These are phyloP conservation scores for Alethe castanea DNA, from an alignment of 2,113 vertebrate species.

Conservation along the genomic window DNA sequence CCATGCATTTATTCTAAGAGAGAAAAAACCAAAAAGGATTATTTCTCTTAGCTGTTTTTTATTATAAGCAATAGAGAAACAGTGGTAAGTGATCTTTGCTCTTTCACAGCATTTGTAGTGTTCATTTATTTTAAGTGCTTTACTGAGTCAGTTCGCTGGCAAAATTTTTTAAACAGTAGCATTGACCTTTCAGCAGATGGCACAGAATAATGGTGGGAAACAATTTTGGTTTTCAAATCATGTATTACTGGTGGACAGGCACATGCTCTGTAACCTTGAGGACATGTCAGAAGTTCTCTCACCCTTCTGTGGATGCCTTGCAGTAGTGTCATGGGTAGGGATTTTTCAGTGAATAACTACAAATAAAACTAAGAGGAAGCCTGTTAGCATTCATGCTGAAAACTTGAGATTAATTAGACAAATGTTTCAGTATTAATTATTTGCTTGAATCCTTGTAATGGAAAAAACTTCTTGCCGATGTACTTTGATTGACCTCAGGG, in stretches of 20 bases:
- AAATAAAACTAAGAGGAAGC: neutral
- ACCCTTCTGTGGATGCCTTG: neutral
- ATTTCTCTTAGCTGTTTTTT: neutral
- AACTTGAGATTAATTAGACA: slow-evolving; percentile 14
- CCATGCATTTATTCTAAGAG: slow-evolving; percentile 29
- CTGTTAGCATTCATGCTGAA: neutral
- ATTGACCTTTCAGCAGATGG: neutral
- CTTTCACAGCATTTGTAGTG: neutral
- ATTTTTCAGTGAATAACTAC: neutral
- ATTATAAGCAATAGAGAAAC: neutral
- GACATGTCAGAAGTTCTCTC: neutral
- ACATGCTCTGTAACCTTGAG: neutral
- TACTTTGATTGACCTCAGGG: neutral
- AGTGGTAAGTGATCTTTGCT: neutral
- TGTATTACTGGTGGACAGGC: neutral
- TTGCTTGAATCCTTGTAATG: neutral
- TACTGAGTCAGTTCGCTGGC: neutral
- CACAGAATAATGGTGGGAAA: neutral
- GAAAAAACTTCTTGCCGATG: neutral
- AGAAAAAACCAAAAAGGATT: neutral
- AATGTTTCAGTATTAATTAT: neutral
- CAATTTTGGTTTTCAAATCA: neutral
- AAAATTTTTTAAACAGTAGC: neutral
- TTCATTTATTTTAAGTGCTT: neutral
- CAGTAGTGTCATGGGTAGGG: neutral